A percentile compares a stretch with the other conserved stretches of the same genome.
These are phyloP conservation scores for Malurus leucopterus DNA, from an alignment of 2,797 vertebrate genomes.

Conservation along the genomic window DNA sequence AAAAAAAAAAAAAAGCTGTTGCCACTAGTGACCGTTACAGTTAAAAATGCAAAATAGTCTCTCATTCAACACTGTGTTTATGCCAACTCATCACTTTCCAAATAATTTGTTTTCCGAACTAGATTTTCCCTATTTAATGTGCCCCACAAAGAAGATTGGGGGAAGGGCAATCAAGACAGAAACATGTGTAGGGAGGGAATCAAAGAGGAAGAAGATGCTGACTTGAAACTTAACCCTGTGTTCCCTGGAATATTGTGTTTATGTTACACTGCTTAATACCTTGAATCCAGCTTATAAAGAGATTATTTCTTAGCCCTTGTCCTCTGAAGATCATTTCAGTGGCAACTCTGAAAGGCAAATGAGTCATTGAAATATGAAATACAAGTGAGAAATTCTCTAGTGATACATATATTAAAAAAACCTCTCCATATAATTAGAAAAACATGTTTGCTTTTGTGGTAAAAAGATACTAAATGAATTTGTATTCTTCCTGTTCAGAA, in stretches of 20 bases:
- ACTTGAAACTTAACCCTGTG: constrained; percentile 36
- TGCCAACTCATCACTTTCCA: constrained; percentile 12
- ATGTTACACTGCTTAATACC: not conserved
- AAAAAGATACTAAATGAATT: not conserved
- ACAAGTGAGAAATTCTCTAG: not conserved
- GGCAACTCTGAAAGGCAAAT: not conserved
- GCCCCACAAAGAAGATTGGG: not conserved
- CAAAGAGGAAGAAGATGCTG: constrained; percentile 18
- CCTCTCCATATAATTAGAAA: not conserved
- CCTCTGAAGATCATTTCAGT: not conserved
- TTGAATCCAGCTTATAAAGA: not conserved
- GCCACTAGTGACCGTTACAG: not conserved
- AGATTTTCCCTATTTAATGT: constrained; percentile 22
- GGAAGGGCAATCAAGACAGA: not conserved
- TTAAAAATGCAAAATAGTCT: constrained; percentile 27
- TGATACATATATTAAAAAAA: not conserved
- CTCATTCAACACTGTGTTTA: not conserved
- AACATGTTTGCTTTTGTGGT: not conserved
- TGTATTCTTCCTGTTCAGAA: not conserved
- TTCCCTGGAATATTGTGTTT: not conserved
- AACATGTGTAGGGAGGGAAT: not conserved
- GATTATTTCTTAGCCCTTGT: not conserved
- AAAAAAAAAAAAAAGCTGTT: not conserved
- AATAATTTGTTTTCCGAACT: not conserved
- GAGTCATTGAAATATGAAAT: not conserved